Base-by-base conservation (phyloP, 2,797 vertebrate species). In the Urocyon cinereoargenteus region DNA sequence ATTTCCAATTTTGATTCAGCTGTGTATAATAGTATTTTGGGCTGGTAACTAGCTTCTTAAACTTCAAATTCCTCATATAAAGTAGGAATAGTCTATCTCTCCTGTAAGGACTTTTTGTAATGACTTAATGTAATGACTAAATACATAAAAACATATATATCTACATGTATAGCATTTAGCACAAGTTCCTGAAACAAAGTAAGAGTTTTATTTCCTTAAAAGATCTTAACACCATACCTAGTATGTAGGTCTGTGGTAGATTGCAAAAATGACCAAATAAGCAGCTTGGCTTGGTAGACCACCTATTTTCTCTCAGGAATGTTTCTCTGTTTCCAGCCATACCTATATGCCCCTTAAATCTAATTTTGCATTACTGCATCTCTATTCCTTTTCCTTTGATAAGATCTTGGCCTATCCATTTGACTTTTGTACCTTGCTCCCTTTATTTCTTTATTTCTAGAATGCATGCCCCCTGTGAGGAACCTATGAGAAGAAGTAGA, bases 361-460 rank as follows among this genome's bases (percentile, higher is more conserved):
- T 61, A 82, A 64, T 90, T 62, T 53, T 68, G 18, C 19, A 26
- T 34, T n/a, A 18, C 49, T 90, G 22, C 40, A 81, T 92, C 31
- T 36, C 15, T 66, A 13, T 34, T 12, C 75, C 83, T 66, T 92
- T 12, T 96, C 49, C 28, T 36, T 94, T 92, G 81, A 61, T 70
- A 77, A 90, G 91, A 81, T 66, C 26, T 40, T 66, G 75, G 45
- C 36, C 4, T 77, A 3, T 49, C 19, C 51, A 26, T 90, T 90
- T 82, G 19, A 24, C 40, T 70, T 81, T 34, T 70, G 18, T 66
- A 49, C 9, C 24, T 94, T 85, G 49, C 18, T 86, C 64, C 49
- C 72, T 79, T 84, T 96, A 19, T 85, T 84, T n/a, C 78, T 93
- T 84, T 96, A 28, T 85, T 84, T 34, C 73, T 94, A 57, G 75